phyloP scores from a whole-genome alignment of 2,797 vertebrate species.

The Vespertilio murinus region DNA sequence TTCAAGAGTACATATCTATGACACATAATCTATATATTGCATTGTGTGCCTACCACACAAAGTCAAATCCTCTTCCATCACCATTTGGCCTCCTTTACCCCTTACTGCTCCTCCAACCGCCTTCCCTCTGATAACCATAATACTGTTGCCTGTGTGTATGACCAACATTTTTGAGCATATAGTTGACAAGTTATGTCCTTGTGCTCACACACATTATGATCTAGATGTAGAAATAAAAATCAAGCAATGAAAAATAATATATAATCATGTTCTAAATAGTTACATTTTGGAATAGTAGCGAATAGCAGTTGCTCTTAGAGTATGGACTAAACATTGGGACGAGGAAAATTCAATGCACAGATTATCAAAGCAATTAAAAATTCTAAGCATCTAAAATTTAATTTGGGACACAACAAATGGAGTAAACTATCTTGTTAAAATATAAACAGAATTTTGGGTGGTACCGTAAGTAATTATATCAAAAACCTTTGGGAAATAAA shows the following conservation, averaged over 20 bases:
- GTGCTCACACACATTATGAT: neutral
- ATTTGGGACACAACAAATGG: neutral
- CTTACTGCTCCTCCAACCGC: neutral
- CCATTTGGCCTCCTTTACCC: neutral
- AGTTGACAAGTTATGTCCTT: conserved; percentile 20
- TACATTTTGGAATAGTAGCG: neutral
- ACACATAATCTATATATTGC: neutral
- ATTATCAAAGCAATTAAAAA: neutral
- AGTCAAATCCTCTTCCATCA: neutral
- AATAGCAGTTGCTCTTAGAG: neutral
- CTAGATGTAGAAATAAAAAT: neutral
- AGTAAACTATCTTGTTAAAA: conserved; percentile 5
- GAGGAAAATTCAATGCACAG: conserved; percentile 1
- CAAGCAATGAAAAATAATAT: conserved; percentile 35
- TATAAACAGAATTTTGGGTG: neutral
- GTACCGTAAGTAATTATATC: conserved; percentile 18
- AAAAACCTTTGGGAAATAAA: neutral
- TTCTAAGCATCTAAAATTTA: conserved; percentile 47
- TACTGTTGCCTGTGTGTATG: neutral
- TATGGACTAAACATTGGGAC: neutral
- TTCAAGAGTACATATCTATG: neutral
- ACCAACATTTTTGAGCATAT: conserved; percentile 14
- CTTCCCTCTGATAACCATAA: neutral
- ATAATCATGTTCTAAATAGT: neutral
- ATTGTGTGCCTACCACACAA: neutral